Evolutionary conservation across 2,888 invertebrate species (phyloP), one percentile per base, ranked within the genome.

Genomic region (Rhagium mordax): DNA sequence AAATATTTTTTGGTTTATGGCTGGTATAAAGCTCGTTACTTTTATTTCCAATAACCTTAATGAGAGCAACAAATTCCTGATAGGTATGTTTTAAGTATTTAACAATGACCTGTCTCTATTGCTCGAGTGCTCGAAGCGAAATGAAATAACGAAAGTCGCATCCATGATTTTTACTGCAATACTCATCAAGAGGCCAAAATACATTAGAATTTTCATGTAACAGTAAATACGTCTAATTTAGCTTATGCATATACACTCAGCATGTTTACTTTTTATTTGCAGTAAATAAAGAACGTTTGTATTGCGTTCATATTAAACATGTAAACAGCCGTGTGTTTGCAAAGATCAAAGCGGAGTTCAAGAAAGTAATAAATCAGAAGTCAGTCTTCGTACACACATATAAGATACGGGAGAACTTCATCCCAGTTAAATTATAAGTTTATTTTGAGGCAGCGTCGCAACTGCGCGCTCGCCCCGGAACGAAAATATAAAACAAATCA

Each of bases 401-500:
- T 18, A 48, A 48, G 6, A 62, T 48, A 24, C 15, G 10, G 49
- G 24, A 49, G 5, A 49, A 27, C 64, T 64, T 16, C 49, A 49
- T 64, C 49, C 49, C 24, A 21, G 49, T 64, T 49, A 64, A 64
- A 64, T 64, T 64, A 64, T 64, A 64, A 64, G 29, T 27, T 64
- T 64, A 29, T 64, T 64, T 49, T 64, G 49, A n/a, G n/a, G n/a
- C 27, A 27, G 16, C 27, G 27, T 48, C 49, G 15, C 61, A 61
- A 61, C 21, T 49, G 64, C 5, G 48, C 3, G 41, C 21, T 41
- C 47, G 7, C 21, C 47, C 24, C 7, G 20, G 27, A 24, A 16
- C n/a, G 27, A 64, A 64, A 49, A 64, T 64, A 24, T 27, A 27
- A 49, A 64, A 64, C 64, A 51, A 64, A 64, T 64, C 64, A 49